Evolutionary conservation across 2,113 vertebrate genomes (phyloP).

Genomic region (Euleptes europaea): DNA sequence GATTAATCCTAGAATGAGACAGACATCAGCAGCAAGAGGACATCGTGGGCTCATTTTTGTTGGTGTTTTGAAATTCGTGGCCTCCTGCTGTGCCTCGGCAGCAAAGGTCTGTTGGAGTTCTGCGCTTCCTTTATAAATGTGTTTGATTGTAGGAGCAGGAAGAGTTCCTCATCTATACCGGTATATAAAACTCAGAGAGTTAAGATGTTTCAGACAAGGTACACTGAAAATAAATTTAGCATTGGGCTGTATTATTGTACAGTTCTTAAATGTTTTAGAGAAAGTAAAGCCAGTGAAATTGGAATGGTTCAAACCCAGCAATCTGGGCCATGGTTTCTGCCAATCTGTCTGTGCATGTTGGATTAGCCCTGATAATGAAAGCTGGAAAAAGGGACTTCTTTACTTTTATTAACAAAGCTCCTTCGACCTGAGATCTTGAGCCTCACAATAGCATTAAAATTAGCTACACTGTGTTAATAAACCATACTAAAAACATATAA

Average conservation of each 20-base stretch:
- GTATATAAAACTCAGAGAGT: not conserved
- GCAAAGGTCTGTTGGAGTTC: constrained; percentile 4
- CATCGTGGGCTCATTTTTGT: not conserved
- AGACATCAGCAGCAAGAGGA: constrained; percentile 23
- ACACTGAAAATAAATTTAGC: not conserved
- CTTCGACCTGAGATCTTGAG: too few relatives aligned
- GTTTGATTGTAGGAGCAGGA: not conserved
- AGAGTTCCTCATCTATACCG: not conserved
- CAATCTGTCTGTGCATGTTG: not conserved
- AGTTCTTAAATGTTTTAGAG: constrained; percentile 2
- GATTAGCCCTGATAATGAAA: not conserved
- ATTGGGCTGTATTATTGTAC: not conserved
- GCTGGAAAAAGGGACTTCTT: not conserved
- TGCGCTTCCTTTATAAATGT: not conserved
- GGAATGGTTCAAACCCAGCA: not conserved
- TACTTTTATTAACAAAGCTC: too few relatives aligned
- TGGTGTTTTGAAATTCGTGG: not conserved
- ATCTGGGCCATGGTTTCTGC: not conserved
- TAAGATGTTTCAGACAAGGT: not conserved
- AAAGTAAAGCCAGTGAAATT: not conserved
- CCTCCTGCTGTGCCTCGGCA: not conserved
- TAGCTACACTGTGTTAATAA: too few relatives aligned
- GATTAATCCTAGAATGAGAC: constrained; percentile 24
- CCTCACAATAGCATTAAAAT: too few relatives aligned
- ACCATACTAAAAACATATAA: too few relatives aligned